Evolutionary conservation across 2,888 invertebrate species (phyloP).

Genomic region (Cephus rjabovi): DNA sequence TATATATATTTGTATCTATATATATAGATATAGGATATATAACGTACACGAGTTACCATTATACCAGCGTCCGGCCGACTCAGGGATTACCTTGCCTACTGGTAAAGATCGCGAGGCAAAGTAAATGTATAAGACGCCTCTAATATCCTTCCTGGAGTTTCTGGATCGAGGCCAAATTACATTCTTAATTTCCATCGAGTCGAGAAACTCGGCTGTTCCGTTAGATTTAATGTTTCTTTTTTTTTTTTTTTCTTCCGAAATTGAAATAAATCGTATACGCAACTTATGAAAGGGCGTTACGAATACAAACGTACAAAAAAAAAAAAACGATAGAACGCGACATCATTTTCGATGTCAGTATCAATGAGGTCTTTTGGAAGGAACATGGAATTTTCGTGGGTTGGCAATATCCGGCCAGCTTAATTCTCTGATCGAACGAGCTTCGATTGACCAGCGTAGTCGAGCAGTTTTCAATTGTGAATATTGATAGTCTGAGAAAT

Average conservation of each 20-base stretch:
- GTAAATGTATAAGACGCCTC: neutral
- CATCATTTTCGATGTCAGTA: neutral
- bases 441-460: neutral
- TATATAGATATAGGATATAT: neutral
- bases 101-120: neutral
- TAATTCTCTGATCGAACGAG: neutral
- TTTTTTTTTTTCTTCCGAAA: neutral
- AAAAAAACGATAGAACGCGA: constrained; percentile 1
- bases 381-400: neutral
- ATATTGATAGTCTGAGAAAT: neutral
- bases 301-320: neutral
- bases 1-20: too few relatives aligned
- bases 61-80: neutral
- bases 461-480: neutral
- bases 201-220: neutral
- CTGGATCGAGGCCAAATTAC: constrained; percentile 28
- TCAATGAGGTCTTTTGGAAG: neutral
- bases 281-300: neutral
- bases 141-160: constrained; percentile 9
- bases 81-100: neutral
- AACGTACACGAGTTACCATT: neutral
- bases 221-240: neutral
- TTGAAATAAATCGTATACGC: neutral
- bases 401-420: neutral
- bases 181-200: constrained; percentile 24